Conservation (phyloP, 2,888 invertebrate genomes). For the Drosophila nr. medialis region DNA sequence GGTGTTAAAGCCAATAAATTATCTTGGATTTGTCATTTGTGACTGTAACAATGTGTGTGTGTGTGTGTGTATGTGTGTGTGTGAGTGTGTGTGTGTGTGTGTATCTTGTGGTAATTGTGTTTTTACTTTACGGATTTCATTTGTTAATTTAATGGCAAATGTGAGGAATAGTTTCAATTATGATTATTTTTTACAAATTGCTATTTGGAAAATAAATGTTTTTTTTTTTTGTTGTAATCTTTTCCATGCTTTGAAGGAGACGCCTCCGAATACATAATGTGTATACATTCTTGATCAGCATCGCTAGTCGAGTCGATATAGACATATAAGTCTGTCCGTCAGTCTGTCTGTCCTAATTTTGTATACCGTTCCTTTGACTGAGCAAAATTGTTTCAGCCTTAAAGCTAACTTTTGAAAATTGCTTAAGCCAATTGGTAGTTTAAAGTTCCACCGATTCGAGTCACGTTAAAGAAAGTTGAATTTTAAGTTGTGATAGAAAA, state of each 20-base stretch:
- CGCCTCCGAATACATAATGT: not conserved
- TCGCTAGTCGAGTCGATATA: not conserved
- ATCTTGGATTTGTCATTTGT: conserved; percentile 68
- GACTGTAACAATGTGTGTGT: conserved; percentile 27
- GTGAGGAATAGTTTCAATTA: not conserved
- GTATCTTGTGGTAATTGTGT: conserved; percentile 40
- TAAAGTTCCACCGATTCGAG: no score
- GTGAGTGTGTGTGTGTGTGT: conserved; percentile 16
- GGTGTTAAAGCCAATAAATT: conserved; percentile 82
- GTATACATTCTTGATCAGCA: not conserved
- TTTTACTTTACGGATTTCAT: conserved; percentile 51
- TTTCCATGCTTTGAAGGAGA: not conserved
- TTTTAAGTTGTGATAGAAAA: no score
- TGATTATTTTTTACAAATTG: not conserved
- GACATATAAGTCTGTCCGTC: not conserved
- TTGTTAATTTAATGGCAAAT: conserved; percentile 34
- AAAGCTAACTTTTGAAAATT: not conserved
- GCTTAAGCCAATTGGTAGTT: not conserved
- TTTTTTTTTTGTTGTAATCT: not conserved
- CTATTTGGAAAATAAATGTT: not conserved
- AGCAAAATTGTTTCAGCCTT: not conserved
- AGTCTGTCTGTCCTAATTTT: not conserved
- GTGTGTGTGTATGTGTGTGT: conserved; percentile 21
- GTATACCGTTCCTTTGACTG: not conserved
- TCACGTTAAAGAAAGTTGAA: no score